Percentiles rank a stretch among this genome's conserved stretches.
These are phyloP conservation scores for Pristionchus mayeri DNA, from an alignment of 2,888 invertebrate genomes.

Conservation along the genomic window DNA sequence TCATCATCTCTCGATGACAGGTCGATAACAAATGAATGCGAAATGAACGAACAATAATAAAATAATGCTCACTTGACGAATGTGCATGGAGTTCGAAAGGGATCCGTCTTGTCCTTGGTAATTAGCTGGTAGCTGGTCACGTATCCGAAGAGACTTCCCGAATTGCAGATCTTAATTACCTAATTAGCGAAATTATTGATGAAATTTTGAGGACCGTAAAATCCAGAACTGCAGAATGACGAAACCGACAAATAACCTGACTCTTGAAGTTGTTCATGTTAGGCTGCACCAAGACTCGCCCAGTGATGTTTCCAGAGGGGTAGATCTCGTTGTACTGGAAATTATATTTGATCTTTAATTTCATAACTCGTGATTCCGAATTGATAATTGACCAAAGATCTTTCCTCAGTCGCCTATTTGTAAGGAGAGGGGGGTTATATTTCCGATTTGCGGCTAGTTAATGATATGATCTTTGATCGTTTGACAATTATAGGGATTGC, in stretches of 20 bases:
- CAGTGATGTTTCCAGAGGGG: slow-evolving; percentile 24
- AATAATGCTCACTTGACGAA: background rate
- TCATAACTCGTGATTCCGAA: no score
- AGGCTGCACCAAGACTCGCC: slow-evolving; percentile 20
- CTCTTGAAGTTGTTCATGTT: slow-evolving; percentile 22
- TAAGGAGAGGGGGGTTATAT: no score
- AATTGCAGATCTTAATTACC: background rate
- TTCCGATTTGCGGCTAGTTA: no score
- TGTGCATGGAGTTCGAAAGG: background rate
- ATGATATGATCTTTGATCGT: no score
- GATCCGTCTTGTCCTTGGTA: slow-evolving; percentile 14
- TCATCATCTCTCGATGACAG: no score
- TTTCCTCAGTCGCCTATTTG: no score
- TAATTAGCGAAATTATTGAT: no score
- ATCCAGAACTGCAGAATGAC: background rate
- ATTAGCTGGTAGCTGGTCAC: slow-evolving; percentile 42
- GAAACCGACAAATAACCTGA: background rate
- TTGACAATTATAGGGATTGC: no score
- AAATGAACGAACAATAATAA: background rate
- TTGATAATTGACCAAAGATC: no score
- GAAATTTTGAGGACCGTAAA: background rate
- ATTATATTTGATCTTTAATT: background rate
- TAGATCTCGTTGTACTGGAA: slow-evolving; percentile 41
- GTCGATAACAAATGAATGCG: no score
- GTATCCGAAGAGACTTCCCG: slow-evolving; percentile 4